Base-by-base conservation (phyloP, 2,888 invertebrate species). In the Morpho deidamia region DNA sequence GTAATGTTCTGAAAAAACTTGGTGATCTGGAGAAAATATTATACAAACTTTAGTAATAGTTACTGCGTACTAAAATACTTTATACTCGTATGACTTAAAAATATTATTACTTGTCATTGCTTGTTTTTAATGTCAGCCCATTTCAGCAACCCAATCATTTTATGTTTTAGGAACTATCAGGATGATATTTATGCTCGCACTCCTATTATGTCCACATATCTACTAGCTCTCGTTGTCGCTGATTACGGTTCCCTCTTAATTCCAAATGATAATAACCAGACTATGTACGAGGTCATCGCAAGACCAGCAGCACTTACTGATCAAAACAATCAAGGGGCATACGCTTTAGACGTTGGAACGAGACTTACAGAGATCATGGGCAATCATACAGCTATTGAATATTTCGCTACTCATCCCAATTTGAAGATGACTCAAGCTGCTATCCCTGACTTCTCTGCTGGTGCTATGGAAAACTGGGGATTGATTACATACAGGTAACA, bases 391-490 rank as follows among this genome's bases (percentile, higher is more conserved):
- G 91, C 55, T 2, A 62, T 88, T 42, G 56, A 81, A 8, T 91
- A 87, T 60, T 76, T 90, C 47, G 63, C 73, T 1, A 91, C 93
- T 67, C 81, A 90, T n/a, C 23, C 62, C 0, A 66, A 81, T 35
- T 57, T 89, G 5, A 90, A 90, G 64, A 90, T 93, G 72, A 95
- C 96, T 60, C 92, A 95, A 64, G 93, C 95, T 8, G 93, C 95
- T 1, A 92, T 96, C 58, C 94, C 95, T 3, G 95, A 95, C 71
- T 95, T 95, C 72, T 85, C 91, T 33, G 93, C 94, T 65, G 94
- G 94, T 53, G 95, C 95, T 54, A 95, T 96, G 95, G 95, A 95
- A 76, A 96, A 96, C 70, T 96, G 95, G 95, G 96, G 95, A 7
- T 86, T 96, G 35, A 90, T 95, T 38, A 95, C 95, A 0, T 96